Percentiles rank a stretch among this genome's conserved stretches.
Evolutionary conservation across 2,113 vertebrate species (phyloP).

Genomic region (Erinaceus europaeus): DNA sequence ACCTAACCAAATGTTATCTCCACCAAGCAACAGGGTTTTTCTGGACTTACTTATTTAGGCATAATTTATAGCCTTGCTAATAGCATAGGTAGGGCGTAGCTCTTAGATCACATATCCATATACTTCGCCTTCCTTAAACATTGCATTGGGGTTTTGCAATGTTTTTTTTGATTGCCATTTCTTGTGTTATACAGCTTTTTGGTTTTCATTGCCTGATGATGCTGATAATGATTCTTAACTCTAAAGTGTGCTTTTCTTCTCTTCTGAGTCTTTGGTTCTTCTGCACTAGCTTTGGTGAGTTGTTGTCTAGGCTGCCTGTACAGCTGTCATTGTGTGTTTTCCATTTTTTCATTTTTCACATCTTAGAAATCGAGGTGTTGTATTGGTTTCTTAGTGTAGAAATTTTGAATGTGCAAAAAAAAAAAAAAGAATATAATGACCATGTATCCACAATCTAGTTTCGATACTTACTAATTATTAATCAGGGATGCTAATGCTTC

Average conservation of each 20-base stretch:
- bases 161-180: neutral
- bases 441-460: too few relatives aligned
- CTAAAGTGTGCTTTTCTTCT: neutral
- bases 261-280: neutral
- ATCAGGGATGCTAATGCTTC: too few relatives aligned
- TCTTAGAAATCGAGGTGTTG: too few relatives aligned
- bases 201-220: neutral
- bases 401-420: too few relatives aligned
- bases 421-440: too few relatives aligned
- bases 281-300: neutral
- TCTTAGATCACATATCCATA: neutral
- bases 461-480: too few relatives aligned
- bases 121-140: neutral
- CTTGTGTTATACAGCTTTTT: neutral
- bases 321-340: neutral
- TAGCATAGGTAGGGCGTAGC: neutral
- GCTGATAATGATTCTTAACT: neutral
- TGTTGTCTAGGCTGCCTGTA: neutral
- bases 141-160: neutral
- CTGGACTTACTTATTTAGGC: neutral
- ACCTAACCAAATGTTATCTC: neutral
- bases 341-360: too few relatives aligned
- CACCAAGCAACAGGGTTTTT: neutral
- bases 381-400: too few relatives aligned
- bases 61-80: neutral